These are phyloP conservation scores for Amphiduros pacificus DNA, from an alignment of 2,888 invertebrate genomes.

Conservation along the genomic window DNA sequence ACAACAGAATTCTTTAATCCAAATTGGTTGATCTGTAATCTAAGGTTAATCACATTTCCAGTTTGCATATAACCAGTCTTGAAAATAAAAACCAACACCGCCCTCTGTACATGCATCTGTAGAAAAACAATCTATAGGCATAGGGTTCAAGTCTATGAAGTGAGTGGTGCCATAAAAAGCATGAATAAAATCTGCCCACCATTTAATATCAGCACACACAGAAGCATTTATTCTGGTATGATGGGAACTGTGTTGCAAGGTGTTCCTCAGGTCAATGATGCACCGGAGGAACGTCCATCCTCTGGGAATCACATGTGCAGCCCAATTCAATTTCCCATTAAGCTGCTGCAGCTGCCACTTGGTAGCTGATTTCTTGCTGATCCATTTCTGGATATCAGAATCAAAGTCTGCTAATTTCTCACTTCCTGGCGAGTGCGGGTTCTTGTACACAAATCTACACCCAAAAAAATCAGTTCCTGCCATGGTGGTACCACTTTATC, in stretches of 20 bases:
- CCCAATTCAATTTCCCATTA: conserved; percentile 12
- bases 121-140: neutral
- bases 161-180: conserved; percentile 1
- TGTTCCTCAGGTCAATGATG: neutral
- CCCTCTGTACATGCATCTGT: neutral
- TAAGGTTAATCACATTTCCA: no score
- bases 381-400: neutral
- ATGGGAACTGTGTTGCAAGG: neutral
- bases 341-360: conserved; percentile 6
- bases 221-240: neutral
- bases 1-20: conserved; percentile 3
- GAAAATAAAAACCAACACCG: neutral
- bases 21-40: neutral
- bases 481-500: conserved; percentile 3
- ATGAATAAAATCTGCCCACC: neutral
- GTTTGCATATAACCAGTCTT: no score
- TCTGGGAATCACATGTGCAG: conserved; percentile 4
- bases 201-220: neutral
- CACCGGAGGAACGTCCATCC: conserved; percentile 9
- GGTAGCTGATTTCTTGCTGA: neutral
- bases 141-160: neutral
- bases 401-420: neutral
- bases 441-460: neutral
- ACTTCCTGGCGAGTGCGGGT: neutral
- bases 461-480: conserved; percentile 9